Base-by-base conservation (phyloP, 2,888 invertebrate genomes). In the Mythimna pallens region DNA sequence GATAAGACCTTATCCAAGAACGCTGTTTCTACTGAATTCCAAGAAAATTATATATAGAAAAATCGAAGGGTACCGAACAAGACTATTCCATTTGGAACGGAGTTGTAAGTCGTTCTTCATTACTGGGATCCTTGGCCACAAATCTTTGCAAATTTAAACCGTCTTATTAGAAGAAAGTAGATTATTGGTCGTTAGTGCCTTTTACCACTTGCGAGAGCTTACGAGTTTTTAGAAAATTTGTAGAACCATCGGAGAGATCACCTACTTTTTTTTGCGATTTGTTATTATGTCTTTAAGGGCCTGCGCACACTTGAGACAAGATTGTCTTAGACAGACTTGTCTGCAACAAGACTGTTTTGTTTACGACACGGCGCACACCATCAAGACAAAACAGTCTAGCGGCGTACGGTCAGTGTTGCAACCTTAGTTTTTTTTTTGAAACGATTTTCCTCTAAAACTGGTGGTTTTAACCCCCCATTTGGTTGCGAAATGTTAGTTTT, bases 21-120 rank as follows among this genome's bases (percentile, higher is more conserved):
- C 25, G 73, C 59, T 66, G 67, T 76, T 80, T 73, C 58, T 61
- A 70, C 65, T 55, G 74, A 66, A 70, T 70, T 73, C 73, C 69
- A 76, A 85, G 80, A 68, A 85, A 83, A 81, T 84, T 84, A 77
- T 76, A 79, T 81, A 82, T 72, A 83, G 75, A 83, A 85, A 85
- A 86, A 83, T 85, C 78, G 72, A 85, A 81, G 54, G 73, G 54
- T 40, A 82, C 81, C 55, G 77, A 78, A 91, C 91, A 91, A 81
- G 90, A 88, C 89, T 89, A 87, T 90, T 91, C 91, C 91, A 91
- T 91, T 90, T 89, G 85, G 82, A 73, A 67, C 75, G 61, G 59
- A 77, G 75, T 72, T 80, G 69, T 73, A 70, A 86, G 87, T 88
- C 89, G 84, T 84, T 89, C 89, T 90, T 91, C 88, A 89, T 90